Base-by-base conservation (phyloP, 2,888 invertebrate species). In the Coremacera marginata region DNA sequence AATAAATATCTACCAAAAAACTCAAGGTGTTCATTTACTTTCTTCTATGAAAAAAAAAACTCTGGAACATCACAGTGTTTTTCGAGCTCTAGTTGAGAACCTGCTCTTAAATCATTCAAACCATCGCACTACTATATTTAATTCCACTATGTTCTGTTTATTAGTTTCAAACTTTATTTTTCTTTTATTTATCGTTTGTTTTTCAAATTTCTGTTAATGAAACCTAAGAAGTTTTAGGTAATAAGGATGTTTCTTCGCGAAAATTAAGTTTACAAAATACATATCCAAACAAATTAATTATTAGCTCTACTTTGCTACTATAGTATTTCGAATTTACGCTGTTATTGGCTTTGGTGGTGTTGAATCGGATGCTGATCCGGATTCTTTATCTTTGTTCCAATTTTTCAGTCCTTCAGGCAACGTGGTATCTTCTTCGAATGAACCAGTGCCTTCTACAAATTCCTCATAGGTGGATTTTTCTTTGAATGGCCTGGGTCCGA, bases 391-490 rank as follows among this genome's bases (percentile, higher is more conserved):
- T 86, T 94, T 94, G 87, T 99, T 99, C 99, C 99, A 99, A 85
- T 95, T 95, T 88, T 97, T 95, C 34, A 99, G 91, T 75, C 99
- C 99, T 90, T 97, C 96, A 0, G 99, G 99, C 83, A 99, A 91
- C 0, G 93, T 90, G 0, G 98, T 98, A 85, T 99, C 96, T 90
- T 99, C 99, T 81, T 99, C 99, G 84, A 99, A 93, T 0, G 98
- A 98, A 2, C 99, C 99, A 0, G 98, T 98, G 1, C 98, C 98
- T 90, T 98, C 98, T 0, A 99, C 99, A 90, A 99, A 99, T 87
- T 99, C 96, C 89, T 99, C 99, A 86, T 99, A 99, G 11, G 99
- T 99, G 16, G 98, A 98, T 91, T 99, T 99, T 90, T 99, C 99
- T 14, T 95, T 95, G 93, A 99, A 99, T 0, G 99, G 99, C 82